phyloP scores from a whole-genome alignment of 2,797 vertebrate species.

The Brachymystax lenok region DNA sequence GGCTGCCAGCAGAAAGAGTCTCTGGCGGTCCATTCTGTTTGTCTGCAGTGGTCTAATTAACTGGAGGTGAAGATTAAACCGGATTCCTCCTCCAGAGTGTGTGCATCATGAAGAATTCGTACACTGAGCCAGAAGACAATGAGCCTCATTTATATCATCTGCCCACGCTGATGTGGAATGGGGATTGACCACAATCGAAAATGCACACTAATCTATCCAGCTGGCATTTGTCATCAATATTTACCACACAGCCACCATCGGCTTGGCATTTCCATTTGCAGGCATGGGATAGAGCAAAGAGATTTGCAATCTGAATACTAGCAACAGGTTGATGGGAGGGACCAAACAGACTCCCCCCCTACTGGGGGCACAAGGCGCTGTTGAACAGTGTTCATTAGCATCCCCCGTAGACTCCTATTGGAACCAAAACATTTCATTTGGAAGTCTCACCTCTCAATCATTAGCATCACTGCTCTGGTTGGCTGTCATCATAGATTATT shows the following conservation, averaged over 20 bases:
- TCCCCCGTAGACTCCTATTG: background rate
- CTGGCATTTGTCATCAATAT: slow-evolving; percentile 66
- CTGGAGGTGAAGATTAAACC: slow-evolving; percentile 77
- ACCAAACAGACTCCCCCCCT: background rate
- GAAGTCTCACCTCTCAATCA: background rate
- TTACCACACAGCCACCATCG: slow-evolving; percentile 55
- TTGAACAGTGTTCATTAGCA: background rate
- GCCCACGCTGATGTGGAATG: slow-evolving; percentile 56
- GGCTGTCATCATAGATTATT: background rate
- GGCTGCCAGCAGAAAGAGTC: slow-evolving; percentile 62
- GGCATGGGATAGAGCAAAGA: slow-evolving; percentile 35
- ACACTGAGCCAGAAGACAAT: slow-evolving; percentile 67
- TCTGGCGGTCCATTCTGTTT: slow-evolving; percentile 69
- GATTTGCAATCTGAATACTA: slow-evolving; percentile 56
- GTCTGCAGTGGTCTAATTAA: slow-evolving; percentile 72
- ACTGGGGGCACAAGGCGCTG: background rate
- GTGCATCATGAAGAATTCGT: slow-evolving; percentile 69
- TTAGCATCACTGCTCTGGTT: background rate
- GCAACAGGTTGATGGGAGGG: slow-evolving; percentile 48
- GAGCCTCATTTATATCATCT: slow-evolving; percentile 63
- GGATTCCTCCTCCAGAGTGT: slow-evolving; percentile 66
- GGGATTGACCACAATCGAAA: slow-evolving; percentile 67
- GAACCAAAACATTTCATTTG: background rate
- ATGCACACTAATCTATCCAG: slow-evolving; percentile 65
- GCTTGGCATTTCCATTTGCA: slow-evolving; percentile 50